phyloP scores from a whole-genome alignment of 2,797 vertebrate genomes.

The Alca torda region DNA sequence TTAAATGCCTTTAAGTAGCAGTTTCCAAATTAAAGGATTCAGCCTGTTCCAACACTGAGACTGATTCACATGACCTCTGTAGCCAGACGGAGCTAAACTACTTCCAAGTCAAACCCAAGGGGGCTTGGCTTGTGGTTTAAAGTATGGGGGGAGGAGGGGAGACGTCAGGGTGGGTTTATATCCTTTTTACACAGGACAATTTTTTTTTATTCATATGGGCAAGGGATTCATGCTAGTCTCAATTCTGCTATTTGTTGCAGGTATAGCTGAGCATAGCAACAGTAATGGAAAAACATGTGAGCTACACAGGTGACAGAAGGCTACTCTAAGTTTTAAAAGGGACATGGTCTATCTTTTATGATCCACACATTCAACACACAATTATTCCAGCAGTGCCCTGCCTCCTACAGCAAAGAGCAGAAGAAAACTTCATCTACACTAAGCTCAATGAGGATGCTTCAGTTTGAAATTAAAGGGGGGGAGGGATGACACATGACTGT shows the following conservation, averaged over 20 bases:
- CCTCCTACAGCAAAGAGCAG: background rate
- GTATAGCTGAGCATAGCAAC: background rate
- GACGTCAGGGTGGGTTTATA: rapidly evolving
- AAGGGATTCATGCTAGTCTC: background rate
- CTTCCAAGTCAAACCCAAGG: background rate
- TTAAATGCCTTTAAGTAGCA: background rate
- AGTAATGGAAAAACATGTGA: background rate
- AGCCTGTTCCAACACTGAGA: background rate
- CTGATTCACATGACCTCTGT: background rate
- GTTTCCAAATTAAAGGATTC: background rate
- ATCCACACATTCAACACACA: background rate
- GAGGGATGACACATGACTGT: rapidly evolving
- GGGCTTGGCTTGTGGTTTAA: background rate
- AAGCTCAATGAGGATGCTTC: background rate
- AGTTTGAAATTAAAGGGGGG: background rate
- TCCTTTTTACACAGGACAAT: background rate
- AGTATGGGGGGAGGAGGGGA: rapidly evolving
- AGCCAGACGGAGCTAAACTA: background rate
- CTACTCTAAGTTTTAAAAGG: background rate
- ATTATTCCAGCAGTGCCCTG: background rate
- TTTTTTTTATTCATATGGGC: background rate
- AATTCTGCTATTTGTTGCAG: background rate
- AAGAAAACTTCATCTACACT: background rate
- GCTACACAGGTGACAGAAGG: background rate
- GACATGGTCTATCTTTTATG: background rate